A percentile compares a stretch with the other conserved stretches of the same genome.
Evolutionary conservation across 2,113 vertebrate species (phyloP).

Genomic region (Spheniscus mendiculus): DNA sequence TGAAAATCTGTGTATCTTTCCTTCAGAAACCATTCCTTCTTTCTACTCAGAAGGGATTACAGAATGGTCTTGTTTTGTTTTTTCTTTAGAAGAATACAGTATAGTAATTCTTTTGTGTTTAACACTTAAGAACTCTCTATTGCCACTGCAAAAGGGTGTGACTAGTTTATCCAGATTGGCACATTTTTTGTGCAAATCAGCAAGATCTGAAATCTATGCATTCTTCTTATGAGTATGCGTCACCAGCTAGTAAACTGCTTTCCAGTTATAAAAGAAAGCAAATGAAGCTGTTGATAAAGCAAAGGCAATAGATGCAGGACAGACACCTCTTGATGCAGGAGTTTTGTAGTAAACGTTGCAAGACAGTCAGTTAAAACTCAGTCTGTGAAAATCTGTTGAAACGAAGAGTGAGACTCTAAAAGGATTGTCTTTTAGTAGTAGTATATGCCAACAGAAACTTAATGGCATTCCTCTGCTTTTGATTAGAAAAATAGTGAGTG

Average conservation of each 20-base stretch:
- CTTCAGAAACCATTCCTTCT: background rate
- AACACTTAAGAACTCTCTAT: background rate
- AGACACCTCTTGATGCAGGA: background rate
- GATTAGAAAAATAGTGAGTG: background rate
- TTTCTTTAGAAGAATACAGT: background rate
- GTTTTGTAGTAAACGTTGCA: background rate
- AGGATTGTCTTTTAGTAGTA: background rate
- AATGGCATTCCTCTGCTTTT: background rate
- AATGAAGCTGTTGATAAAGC: background rate
- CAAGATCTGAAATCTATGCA: constrained; percentile 37
- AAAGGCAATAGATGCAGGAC: background rate
- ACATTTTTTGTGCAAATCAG: constrained; percentile 62
- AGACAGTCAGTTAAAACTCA: background rate
- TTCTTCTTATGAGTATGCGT: background rate
- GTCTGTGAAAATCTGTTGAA: background rate
- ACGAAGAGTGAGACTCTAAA: background rate
- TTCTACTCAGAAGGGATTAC: background rate
- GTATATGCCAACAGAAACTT: background rate
- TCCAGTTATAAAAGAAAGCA: background rate
- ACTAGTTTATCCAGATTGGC: constrained; percentile 54
- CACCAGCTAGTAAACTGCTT: background rate
- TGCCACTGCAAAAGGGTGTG: constrained; percentile 41
- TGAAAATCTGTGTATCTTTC: background rate
- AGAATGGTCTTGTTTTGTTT: background rate
- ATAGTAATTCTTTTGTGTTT: constrained; percentile 38